Evolutionary conservation across 2,888 invertebrate species (phyloP), one percentile per base, ranked within the genome.

Genomic region (Entomobrya proxima): DNA sequence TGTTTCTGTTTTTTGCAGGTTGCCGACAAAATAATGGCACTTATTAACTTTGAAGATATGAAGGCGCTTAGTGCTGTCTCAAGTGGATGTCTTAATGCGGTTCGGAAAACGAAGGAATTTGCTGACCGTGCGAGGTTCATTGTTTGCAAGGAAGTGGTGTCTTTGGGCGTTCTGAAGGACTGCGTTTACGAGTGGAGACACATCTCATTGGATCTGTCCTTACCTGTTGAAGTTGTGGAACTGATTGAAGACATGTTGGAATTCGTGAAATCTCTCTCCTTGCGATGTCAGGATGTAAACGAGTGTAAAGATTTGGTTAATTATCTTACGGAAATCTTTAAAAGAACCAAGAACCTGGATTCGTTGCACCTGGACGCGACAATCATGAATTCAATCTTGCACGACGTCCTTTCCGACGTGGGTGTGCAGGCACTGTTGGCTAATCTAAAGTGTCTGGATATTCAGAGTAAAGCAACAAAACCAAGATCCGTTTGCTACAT

Each of bases 31-130:
- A 21, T 87, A 7, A 9, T 64, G 4, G 52, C 69, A 0, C 32
- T 61, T n/a, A 47, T 87, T 6, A 85, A 50, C 32, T 74, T 87
- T 32, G 78, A 76, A n/a, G 87, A 87, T 47, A 74, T 87, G 75
- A 85, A 87, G 52, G 55, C 47, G 6, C 69, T 82, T 0, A 77
- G 81, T 40, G 74, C 27, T 1, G 78, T 78, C 11, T 82, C 82
- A 0, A 24, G 0, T 21, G 75, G 27, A 5, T 77, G 72, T 32
- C 30, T 72, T 1, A 2, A 21, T 1, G 74, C 52, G 7, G 79
- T 87, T 67, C 85, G 87, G 15, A 52, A 74, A 40, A 85, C 77
- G 11, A 74, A 67, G 44, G 32, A 24, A 9, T 87, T 79, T 24
- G 13, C 24, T 1, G 74, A 82, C 7, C 55, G 40, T 4, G 82